Evolutionary conservation across 1,140 invertebrate genomes (phyloP), one percentile per base, ranked within the genome.

Genomic region (Bombus difficillimus): DNA sequence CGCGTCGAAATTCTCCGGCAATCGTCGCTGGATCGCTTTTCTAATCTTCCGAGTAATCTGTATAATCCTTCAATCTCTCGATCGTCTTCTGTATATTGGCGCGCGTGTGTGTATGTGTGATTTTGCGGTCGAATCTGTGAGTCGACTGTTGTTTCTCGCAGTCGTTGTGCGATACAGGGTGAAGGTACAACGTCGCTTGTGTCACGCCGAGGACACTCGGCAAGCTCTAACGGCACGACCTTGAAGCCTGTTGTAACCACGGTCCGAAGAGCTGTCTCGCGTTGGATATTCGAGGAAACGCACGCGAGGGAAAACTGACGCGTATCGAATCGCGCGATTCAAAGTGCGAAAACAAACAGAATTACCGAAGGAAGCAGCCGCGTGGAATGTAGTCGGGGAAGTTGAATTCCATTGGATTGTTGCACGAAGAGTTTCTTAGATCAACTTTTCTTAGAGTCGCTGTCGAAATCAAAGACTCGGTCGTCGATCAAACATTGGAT

Each of bases 221-320:
- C n/a, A 47, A 86, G 57, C 73, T 79, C 64, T 34, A 34, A 25
- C 37, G 43, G 78, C 62, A 59, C 83, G 83, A 86, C 73, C 76
- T 86, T 89, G 83, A 86, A 22, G n/a, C 8, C 15, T 37, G 22
- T 25, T 39, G 34, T 22, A 15, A n/a, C 9, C n/a, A 4, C 5
- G 34, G 39, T 1, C 34, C 3, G 47, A 71, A 12, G 5, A 59
- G 22, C 13, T 34, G 41, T 15, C 10, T 76, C 34, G 37, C 5
- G 28, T 22, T 25, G 10, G 6, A 74, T 39, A 15, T 47, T 47
- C 82, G 18, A 32, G 18, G 81, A 66, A 47, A 13, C 18, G 64
- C 64, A 32, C 43, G 47, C n/a, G 15, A 32, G n/a, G 32, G 32
- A 25, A 1, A 32, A 25, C 43, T n/a, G 34, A 39, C 41, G 34